These are phyloP conservation scores for Pollenia griseotomentosa DNA, from an alignment of 2,888 invertebrate genomes.

Conservation along the genomic window DNA sequence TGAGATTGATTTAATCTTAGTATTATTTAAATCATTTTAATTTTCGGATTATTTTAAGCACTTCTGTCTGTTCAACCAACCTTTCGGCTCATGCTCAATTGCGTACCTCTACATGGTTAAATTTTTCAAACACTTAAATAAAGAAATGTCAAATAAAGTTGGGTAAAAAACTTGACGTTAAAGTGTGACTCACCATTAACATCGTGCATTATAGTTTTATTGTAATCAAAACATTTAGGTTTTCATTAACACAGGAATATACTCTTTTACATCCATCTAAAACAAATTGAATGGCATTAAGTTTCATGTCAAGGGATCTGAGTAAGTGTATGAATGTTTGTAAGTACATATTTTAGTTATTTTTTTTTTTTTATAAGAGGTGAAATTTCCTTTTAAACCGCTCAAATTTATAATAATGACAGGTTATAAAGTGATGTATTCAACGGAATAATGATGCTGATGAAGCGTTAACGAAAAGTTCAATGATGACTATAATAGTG, in stretches of 20 bases:
- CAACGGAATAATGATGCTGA: slow-evolving; percentile 49
- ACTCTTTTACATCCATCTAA: slow-evolving; percentile 4
- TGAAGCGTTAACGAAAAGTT: slow-evolving; percentile 42
- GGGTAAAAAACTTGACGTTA: no score
- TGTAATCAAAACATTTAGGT: no score
- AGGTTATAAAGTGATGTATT: slow-evolving; percentile 63
- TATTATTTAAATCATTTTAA: no score
- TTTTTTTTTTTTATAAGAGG: slow-evolving; percentile 27
- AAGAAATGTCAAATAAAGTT: no score
- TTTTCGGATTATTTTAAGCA: no score
- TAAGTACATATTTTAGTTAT: not conserved
- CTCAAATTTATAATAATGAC: slow-evolving; percentile 67
- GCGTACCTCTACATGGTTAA: no score
- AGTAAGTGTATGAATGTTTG: not conserved
- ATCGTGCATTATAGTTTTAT: no score
- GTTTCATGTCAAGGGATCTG: not conserved
- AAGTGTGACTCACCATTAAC: no score
- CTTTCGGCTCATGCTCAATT: no score
- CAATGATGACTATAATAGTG: slow-evolving; percentile 39
- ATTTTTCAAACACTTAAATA: no score
- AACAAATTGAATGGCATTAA: slow-evolving; percentile 39
- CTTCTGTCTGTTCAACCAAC: no score
- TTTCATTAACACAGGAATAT: not conserved
- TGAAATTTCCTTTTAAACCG: slow-evolving; percentile 56
- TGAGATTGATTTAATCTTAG: no score